Base-by-base conservation (phyloP, 1,140 invertebrate species). In the Drosophila sechellia region DNA sequence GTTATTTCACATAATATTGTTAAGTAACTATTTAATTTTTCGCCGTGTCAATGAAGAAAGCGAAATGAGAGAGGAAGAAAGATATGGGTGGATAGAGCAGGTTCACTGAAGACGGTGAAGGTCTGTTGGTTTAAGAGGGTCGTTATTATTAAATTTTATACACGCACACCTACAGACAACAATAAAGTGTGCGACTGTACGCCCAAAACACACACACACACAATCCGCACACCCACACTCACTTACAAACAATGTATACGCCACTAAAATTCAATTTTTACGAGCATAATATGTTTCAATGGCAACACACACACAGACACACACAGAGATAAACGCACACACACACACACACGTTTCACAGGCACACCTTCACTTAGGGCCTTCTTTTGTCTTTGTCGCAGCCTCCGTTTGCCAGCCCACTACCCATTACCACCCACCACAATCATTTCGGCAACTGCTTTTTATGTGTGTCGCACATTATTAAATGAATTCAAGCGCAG, bases 131-230 rank as follows among this genome's bases (percentile, higher is more conserved):
- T 83, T 87, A 89, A 89, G 76, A 79, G 83, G 79, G 71, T 89
- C 79, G 83, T 87, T 87, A 87, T 87, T 87, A 87, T 87, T 87
- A 87, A 87, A 87, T 89, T 87, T 87, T 89, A 86, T 70, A 86
- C 78, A 85, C 59, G 57, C 70, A 59, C 55, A 75, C 61, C 59
- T 56, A 59, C 40, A 15, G 35, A 27, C 64, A 79, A 83, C 63
- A 83, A 79, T 87, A 89, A 86, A 86, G 86, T 83, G 76, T 81
- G 63, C 63, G 75, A 59, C 53, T 81, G 68, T 85, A 85, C 81
- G 64, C 81, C 81, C 72, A 85, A 77, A 22, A 22, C 3, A 86
- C 75, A 74, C 20, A 22, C 27, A 49, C 37, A 50, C 39, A 57
- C 43, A 39, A 48, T 37, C 42, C 52, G 39, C 40, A 56, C 50